phyloP scores from a whole-genome alignment of 1,140 invertebrate genomes.

The Colletes gigas region DNA sequence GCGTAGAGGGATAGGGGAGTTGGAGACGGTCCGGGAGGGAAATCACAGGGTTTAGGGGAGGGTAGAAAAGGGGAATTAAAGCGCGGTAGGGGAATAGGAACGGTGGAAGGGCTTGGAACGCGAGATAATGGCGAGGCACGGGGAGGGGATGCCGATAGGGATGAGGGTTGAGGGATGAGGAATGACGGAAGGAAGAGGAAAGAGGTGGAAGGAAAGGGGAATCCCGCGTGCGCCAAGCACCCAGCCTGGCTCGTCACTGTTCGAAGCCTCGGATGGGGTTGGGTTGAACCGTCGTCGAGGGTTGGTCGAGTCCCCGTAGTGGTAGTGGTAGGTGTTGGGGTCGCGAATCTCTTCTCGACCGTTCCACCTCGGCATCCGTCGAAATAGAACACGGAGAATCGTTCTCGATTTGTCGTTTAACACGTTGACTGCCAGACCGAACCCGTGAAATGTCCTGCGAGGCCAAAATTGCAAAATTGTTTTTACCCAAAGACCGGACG shows the following conservation, averaged over 20 bases:
- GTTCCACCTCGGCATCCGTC: constrained; percentile 55
- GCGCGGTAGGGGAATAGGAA: constrained; percentile 25
- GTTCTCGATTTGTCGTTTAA: constrained; percentile 53
- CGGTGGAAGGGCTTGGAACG: constrained; percentile 23
- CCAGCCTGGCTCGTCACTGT: constrained; percentile 58
- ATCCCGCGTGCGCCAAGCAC: constrained; percentile 59
- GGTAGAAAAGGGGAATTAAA: constrained; percentile 2
- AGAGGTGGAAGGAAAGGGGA: constrained; percentile 34
- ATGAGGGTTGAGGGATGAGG: constrained; percentile 4
- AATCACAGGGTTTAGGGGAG: not conserved
- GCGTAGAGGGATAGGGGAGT: not conserved
- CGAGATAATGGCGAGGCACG: constrained; percentile 42
- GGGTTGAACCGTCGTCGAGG: constrained; percentile 42
- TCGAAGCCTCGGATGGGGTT: constrained; percentile 51
- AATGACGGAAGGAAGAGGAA: constrained; percentile 6
- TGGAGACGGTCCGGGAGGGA: not conserved
- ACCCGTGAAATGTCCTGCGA: no score
- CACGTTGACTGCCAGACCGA: not conserved
- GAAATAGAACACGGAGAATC: constrained; percentile 63
- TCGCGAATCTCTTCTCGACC: constrained; percentile 64
- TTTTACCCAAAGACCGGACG: no score
- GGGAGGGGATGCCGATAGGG: constrained; percentile 10
- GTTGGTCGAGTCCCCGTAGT: constrained; percentile 52
- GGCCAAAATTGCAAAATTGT: not conserved
- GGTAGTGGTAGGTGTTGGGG: constrained; percentile 49